Evolutionary conservation across 2,797 vertebrate species (phyloP).

Genomic region (Leuciscus waleckii): DNA sequence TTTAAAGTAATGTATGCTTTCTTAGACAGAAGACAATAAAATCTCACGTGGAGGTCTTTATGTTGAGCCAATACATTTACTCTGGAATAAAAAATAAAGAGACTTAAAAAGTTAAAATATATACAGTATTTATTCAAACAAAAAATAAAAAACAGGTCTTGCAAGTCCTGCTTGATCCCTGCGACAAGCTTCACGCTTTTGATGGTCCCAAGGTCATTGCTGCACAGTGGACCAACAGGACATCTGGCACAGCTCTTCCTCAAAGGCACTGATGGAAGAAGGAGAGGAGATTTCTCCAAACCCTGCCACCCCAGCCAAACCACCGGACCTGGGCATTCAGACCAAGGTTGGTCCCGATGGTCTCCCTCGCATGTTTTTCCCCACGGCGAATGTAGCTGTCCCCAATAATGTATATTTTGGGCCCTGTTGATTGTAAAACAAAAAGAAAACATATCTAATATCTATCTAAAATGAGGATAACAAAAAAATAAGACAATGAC

Average conservation of each 20-base stretch:
- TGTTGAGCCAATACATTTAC: no score
- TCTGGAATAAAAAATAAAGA: no score
- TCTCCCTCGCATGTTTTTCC: not conserved
- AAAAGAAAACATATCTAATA: not conserved
- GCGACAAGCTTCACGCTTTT: not conserved
- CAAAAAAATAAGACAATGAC: no score
- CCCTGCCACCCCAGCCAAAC: not conserved
- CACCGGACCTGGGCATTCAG: not conserved
- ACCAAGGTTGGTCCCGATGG: not conserved
- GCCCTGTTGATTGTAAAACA: not conserved
- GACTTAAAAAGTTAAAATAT: not conserved
- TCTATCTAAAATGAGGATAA: no score
- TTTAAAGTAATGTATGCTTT: no score
- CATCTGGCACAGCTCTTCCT: not conserved
- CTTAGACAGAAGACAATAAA: no score
- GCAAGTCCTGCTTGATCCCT: not conserved
- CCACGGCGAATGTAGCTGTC: not conserved
- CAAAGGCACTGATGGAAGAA: not conserved
- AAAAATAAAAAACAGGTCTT: not conserved
- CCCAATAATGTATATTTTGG: not conserved
- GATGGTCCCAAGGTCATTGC: not conserved
- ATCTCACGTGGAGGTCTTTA: no score
- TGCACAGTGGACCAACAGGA: not conserved
- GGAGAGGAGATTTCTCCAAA: no score
- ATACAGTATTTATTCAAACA: not conserved